phyloP scores from a whole-genome alignment of 2,113 vertebrate genomes.

The Aldabrachelys gigantea region DNA sequence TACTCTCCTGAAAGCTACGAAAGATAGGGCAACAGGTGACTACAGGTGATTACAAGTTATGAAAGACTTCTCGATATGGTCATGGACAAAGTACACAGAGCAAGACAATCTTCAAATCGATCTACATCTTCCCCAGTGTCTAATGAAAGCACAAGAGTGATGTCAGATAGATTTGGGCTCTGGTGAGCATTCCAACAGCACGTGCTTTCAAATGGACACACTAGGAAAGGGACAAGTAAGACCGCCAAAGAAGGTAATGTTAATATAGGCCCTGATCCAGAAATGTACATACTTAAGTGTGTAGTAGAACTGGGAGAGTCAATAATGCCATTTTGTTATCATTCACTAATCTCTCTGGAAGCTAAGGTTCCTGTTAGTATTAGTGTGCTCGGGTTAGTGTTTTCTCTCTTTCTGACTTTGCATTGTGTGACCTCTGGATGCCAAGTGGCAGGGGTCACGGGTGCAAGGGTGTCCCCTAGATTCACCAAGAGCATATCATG shows the following conservation, averaged over 20 bases:
- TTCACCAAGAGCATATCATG: background rate
- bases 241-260: background rate
- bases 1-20: background rate
- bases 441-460: background rate
- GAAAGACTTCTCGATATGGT: background rate
- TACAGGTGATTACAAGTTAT: background rate
- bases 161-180: background rate
- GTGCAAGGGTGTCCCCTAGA: background rate
- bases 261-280: background rate
- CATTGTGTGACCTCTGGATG: background rate
- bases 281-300: background rate
- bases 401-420: background rate
- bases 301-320: background rate
- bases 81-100: background rate
- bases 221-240: background rate
- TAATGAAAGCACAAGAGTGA: background rate
- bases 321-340: background rate
- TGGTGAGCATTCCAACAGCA: background rate
- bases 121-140: background rate
- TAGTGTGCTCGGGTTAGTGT: background rate
- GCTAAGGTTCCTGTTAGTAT: background rate
- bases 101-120: background rate
- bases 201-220: background rate
- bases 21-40: background rate
- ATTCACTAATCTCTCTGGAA: background rate